Evolutionary conservation across 2,888 invertebrate genomes (phyloP).

Genomic region (Eutolmus rufibarbis): DNA sequence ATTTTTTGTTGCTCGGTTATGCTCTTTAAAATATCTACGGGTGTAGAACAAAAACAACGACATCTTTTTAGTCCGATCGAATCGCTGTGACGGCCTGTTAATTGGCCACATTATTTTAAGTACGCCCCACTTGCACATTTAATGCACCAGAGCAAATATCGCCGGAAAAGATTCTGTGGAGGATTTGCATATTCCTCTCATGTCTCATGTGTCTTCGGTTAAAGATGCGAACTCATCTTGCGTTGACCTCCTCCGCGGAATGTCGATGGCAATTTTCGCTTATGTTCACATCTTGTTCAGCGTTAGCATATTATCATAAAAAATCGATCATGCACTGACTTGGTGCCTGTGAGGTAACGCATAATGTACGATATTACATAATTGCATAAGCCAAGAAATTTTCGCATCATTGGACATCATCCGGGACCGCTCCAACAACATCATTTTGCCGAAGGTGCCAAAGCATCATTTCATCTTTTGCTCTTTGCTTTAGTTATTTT

Average conservation of each 20-base stretch:
- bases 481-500: background rate
- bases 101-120: background rate
- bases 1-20: background rate
- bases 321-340: constrained; percentile 14
- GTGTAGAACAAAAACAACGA: background rate
- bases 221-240: background rate
- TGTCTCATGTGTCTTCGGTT: background rate
- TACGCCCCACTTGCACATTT: background rate
- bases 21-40: background rate
- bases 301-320: constrained; percentile 25
- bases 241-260: constrained; percentile 1
- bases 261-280: background rate
- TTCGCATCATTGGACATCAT: background rate
- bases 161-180: background rate
- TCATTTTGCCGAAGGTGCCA: constrained; percentile 24
- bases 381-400: constrained; percentile 4
- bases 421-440: background rate
- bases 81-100: background rate
- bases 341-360: constrained; percentile 13
- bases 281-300: constrained; percentile 34
- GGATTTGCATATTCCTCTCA: background rate
- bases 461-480: background rate
- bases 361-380: constrained; percentile 19
- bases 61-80: background rate
- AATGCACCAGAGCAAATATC: background rate